Evolutionary conservation across 1,140 invertebrate species (phyloP).

Genomic region (Drosophila persimilis): DNA sequence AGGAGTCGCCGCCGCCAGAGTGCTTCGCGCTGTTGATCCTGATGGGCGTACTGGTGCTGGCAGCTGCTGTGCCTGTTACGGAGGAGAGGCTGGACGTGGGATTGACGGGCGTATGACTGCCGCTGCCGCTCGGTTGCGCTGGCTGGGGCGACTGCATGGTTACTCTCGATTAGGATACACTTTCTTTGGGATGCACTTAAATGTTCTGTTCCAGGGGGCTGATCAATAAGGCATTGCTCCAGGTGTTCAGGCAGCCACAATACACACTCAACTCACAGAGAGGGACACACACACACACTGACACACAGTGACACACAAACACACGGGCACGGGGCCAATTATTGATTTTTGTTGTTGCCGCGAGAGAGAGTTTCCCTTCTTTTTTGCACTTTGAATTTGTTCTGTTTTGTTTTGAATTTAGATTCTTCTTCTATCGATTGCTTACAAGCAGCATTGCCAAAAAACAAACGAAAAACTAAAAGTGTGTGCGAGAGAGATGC

Average conservation of each 20-base stretch:
- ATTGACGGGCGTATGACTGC: slow-evolving; percentile 23
- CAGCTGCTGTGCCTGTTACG: not conserved
- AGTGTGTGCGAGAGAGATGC: slow-evolving; percentile 9
- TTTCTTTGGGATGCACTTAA: slow-evolving; percentile 5
- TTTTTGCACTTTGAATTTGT: slow-evolving; percentile 21
- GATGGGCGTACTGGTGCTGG: slow-evolving; percentile 54
- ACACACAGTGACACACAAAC: slow-evolving; percentile 23
- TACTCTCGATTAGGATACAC: slow-evolving; percentile 17
- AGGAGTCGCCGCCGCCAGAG: slow-evolving; percentile 56
- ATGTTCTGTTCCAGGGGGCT: slow-evolving; percentile 29
- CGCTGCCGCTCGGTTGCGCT: slow-evolving; percentile 19
- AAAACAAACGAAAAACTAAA: not conserved
- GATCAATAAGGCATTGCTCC: slow-evolving; percentile 61
- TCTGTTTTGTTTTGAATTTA: slow-evolving; percentile 8
- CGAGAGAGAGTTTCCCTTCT: slow-evolving; percentile 15
- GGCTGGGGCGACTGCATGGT: slow-evolving; percentile 38
- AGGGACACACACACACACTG: slow-evolving; percentile 6
- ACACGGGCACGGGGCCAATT: slow-evolving; percentile 56
- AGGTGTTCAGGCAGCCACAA: slow-evolving; percentile 42
- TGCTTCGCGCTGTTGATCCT: slow-evolving; percentile 67
- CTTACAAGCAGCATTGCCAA: not conserved
- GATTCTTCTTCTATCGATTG: no score
- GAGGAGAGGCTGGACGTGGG: slow-evolving; percentile 7
- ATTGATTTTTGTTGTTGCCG: slow-evolving; percentile 69
- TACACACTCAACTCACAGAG: slow-evolving; percentile 9